Evolutionary conservation across 2,797 vertebrate genomes (phyloP).

Genomic region (Dryobates pubescens): DNA sequence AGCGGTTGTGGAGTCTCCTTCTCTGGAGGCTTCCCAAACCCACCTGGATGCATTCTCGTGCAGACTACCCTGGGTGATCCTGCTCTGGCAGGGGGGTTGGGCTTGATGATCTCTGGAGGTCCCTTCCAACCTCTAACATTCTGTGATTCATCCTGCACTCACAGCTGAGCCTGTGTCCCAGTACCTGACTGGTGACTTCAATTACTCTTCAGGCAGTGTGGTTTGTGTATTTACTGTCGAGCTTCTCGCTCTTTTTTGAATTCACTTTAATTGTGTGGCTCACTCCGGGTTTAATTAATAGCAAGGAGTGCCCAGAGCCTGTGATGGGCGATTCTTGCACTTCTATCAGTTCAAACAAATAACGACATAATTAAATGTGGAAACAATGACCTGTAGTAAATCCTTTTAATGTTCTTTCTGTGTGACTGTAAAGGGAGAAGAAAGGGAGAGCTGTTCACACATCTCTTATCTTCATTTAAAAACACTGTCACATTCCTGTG

Average conservation of each 20-base stretch:
- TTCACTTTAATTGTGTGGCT: neutral
- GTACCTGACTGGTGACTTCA: rapidly evolving
- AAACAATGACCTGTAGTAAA: neutral
- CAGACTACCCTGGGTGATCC: no score
- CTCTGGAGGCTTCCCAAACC: no score
- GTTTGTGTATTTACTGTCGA: neutral
- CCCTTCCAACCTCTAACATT: no score
- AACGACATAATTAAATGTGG: neutral
- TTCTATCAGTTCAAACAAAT: neutral
- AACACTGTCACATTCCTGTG: neutral
- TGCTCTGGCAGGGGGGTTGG: no score
- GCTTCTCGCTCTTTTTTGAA: neutral
- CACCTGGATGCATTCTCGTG: no score
- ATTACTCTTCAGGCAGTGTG: rapidly evolving
- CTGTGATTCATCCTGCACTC: neutral
- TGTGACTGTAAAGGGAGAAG: neutral
- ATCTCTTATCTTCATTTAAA: neutral
- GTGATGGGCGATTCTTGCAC: neutral
- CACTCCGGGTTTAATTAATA: neutral
- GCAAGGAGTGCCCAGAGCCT: neutral
- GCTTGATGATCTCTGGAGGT: no score
- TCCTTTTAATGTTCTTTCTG: neutral
- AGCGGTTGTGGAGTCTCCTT: no score
- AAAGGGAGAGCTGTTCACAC: neutral
- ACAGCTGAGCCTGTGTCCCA: neutral